Conservation (phyloP, 2,888 invertebrate genomes). For the Tenthredo scrophulariae region DNA sequence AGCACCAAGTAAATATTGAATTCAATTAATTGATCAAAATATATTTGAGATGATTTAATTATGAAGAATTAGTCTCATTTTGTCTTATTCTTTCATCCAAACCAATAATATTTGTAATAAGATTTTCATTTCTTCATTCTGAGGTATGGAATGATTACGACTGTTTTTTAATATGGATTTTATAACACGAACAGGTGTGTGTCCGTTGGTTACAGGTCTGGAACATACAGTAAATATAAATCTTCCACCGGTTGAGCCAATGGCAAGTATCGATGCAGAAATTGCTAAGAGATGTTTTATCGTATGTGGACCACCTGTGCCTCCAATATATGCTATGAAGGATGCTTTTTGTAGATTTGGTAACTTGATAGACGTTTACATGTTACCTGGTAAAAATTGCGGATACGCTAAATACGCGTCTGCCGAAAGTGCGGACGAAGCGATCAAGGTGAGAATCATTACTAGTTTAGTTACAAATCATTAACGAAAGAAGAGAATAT, state of each 20-base stretch:
- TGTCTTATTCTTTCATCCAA: background rate
- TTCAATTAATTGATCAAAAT: background rate
- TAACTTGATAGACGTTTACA: conserved; percentile 92
- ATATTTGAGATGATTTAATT: background rate
- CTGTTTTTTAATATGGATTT: conserved; percentile 27
- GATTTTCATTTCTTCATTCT: background rate
- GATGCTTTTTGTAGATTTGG: conserved; percentile 96
- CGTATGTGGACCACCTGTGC: conserved; percentile 80
- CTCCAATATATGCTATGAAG: conserved; percentile 88
- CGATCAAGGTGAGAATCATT: conserved; percentile 81
- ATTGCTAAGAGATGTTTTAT: conserved; percentile 82
- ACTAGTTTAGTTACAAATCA: background rate
- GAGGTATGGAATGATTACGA: background rate
- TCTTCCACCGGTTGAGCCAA: conserved; percentile 86
- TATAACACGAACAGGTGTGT: conserved; percentile 45
- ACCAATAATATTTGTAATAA: background rate
- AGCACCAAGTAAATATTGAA: conserved; percentile 71
- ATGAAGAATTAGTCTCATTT: background rate
- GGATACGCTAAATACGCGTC: conserved; percentile 94
- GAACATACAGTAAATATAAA: conserved; percentile 80
- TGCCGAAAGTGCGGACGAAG: conserved; percentile 87
- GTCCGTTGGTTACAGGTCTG: conserved; percentile 62
- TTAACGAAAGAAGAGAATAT: background rate
- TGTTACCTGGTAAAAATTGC: conserved; percentile 93
- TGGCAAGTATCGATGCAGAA: conserved; percentile 84